These are phyloP conservation scores for Elegia similella DNA, from an alignment of 2,888 invertebrate species.

Conservation along the genomic window DNA sequence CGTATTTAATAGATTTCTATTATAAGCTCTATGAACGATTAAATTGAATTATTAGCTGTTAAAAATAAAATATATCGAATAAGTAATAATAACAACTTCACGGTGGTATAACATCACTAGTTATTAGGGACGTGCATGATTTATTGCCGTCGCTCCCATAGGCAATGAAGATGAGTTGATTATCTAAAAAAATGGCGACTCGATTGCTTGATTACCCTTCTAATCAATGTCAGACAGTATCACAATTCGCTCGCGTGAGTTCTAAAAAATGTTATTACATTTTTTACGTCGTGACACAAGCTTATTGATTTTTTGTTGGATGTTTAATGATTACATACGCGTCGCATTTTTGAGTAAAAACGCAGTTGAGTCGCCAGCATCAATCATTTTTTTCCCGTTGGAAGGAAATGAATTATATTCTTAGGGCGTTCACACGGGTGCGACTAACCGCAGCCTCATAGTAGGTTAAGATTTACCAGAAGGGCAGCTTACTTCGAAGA, in stretches of 20 bases:
- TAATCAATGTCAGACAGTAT: conserved; percentile 14
- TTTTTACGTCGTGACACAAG: conserved; percentile 37
- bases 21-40: no score
- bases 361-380: conserved; percentile 50
- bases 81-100: no score
- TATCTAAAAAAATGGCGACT: conserved; percentile 12
- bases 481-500: neutral
- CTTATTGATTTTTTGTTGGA: conserved; percentile 46
- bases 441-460: conserved; percentile 22
- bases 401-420: conserved; percentile 57
- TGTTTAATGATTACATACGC: conserved; percentile 51
- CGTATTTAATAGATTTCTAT: no score
- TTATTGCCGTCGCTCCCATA: conserved; percentile 16
- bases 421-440: conserved; percentile 38
- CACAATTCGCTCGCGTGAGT: conserved; percentile 9
- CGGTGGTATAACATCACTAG: neutral
- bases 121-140: conserved; percentile 4
- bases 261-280: conserved; percentile 30
- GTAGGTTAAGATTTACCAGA: neutral
- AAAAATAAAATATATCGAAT: no score
- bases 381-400: conserved; percentile 69
- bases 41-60: no score
- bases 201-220: conserved; percentile 14
- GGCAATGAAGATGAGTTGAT: conserved; percentile 22
- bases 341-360: conserved; percentile 56